Conservation (phyloP, 2,797 vertebrate genomes). For the Thripadectes ignobilis region DNA sequence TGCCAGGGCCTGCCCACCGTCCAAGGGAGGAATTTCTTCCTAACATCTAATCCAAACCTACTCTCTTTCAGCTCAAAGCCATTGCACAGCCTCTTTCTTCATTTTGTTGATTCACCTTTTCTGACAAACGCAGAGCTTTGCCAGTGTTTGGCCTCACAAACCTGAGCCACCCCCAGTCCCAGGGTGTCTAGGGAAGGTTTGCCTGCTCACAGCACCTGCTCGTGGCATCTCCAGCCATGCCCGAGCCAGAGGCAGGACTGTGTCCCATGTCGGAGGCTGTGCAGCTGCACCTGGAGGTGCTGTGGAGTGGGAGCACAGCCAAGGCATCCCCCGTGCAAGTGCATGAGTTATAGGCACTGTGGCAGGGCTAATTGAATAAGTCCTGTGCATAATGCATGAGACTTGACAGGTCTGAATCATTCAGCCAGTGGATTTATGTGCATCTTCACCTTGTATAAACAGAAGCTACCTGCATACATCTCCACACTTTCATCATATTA, state of each 20-base stretch:
- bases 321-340: fast-evolving
- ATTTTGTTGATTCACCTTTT: not conserved
- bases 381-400: constrained; percentile 12
- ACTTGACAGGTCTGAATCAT: constrained; percentile 2
- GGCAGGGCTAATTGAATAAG: not conserved
- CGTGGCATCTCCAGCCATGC: fast-evolving
- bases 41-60: not conserved
- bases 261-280: fast-evolving
- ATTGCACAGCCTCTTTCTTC: not conserved
- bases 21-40: not conserved
- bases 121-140: not conserved
- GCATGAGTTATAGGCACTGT: not conserved
- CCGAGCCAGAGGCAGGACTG: fast-evolving
- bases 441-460: constrained; percentile 37
- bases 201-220: not conserved
- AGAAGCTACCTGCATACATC: constrained; percentile 6
- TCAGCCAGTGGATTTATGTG: constrained; percentile 20
- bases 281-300: not conserved
- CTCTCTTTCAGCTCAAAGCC: not conserved
- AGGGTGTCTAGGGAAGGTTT: not conserved
- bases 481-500: not conserved
- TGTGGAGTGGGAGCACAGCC: not conserved
- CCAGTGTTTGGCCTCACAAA: fast-evolving
- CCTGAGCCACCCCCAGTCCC: fast-evolving
- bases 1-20: not conserved